Evolutionary conservation across 2,797 vertebrate genomes (phyloP).

Genomic region (Adrianichthys oophorus): DNA sequence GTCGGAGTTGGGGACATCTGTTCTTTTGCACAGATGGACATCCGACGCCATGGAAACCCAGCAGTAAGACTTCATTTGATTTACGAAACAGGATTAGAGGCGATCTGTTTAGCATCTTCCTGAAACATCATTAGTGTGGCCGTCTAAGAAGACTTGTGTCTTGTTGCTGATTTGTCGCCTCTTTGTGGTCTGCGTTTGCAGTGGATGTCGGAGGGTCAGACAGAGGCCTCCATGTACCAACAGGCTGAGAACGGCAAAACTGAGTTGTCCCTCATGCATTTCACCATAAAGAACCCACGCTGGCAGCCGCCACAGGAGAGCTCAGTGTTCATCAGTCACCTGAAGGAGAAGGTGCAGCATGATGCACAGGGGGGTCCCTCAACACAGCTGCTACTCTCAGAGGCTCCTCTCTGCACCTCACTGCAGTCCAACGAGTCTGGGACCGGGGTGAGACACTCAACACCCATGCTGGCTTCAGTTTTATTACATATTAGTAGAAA

Average conservation of each 20-base stretch:
- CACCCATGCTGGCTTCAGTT: not conserved
- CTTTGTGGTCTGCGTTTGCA: slow-evolving; percentile 50
- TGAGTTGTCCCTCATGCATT: slow-evolving; percentile 98
- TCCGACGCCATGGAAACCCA: slow-evolving; percentile 96
- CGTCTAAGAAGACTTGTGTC: not conserved
- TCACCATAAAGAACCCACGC: slow-evolving; percentile 96
- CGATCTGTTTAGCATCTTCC: not conserved
- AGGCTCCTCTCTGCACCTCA: slow-evolving; percentile 82
- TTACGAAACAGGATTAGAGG: not conserved
- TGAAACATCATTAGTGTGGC: not conserved
- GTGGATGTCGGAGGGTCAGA: slow-evolving; percentile 97
- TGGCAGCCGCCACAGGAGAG: slow-evolving; percentile 97
- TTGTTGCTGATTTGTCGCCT: not conserved
- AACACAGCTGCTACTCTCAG: slow-evolving; percentile 81
- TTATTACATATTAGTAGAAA: no score
- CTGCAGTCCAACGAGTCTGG: slow-evolving; percentile 79
- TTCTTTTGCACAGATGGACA: slow-evolving; percentile 98
- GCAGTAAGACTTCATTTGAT: slow-evolving; percentile 72
- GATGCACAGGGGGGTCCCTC: slow-evolving; percentile 80
- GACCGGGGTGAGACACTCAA: slow-evolving; percentile 65
- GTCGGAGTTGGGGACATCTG: slow-evolving; percentile 97
- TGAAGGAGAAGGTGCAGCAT: slow-evolving; percentile 94
- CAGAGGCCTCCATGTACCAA: slow-evolving; percentile 96
- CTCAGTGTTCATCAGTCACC: slow-evolving; percentile 94
- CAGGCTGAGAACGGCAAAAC: slow-evolving; percentile 98